Evolutionary conservation across 1,140 invertebrate species (phyloP), one percentile per base, ranked within the genome.

Genomic region (Drosophila azteca): DNA sequence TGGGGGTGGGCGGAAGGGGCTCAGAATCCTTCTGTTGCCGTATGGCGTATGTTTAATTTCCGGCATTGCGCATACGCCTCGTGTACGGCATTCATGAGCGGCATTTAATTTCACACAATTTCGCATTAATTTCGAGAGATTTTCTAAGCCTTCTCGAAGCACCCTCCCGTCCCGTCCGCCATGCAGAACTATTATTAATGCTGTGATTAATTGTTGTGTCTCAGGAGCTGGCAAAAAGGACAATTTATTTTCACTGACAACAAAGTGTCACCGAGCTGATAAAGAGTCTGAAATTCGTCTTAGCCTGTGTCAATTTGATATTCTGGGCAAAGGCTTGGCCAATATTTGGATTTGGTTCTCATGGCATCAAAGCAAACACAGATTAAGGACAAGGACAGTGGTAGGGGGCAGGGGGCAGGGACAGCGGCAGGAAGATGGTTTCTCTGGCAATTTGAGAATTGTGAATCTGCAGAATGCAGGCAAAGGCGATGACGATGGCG

Each of bases 41-140:
- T 53, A 75, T 81, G 65, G 82, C 74, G 82, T 85, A 85, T 85
- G 82, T 82, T 87, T 85, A 85, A 85, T 85, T 85, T 85, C 82
- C 81, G 81, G 74, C 65, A 78, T 82, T 87, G 77, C 66, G 74
- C 70, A 87, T 81, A 87, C 69, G 65, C 71, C 72, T 75, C 67
- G 71, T 76, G 35, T 29, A 35, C 9, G 31, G 31, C 31, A 35
- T 69, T 57, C 50, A 68, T 68, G 57, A 68, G n/a, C 51, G 51
- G 66, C 66, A 69, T 57, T 69, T 69, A 69, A 69, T 69, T 75
- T 75, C 44, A 43, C 20, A 67, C 29, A 67, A 46, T 59, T 58
- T 51, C 50, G 61, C 60, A 74, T 73, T 65, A 74, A 74, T 74
- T 74, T 52, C 15, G 2, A 74, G 31, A 43, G 64, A 50, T 49